Evolutionary conservation across 2,888 invertebrate species (phyloP).

Genomic region (Apoderus coryli): DNA sequence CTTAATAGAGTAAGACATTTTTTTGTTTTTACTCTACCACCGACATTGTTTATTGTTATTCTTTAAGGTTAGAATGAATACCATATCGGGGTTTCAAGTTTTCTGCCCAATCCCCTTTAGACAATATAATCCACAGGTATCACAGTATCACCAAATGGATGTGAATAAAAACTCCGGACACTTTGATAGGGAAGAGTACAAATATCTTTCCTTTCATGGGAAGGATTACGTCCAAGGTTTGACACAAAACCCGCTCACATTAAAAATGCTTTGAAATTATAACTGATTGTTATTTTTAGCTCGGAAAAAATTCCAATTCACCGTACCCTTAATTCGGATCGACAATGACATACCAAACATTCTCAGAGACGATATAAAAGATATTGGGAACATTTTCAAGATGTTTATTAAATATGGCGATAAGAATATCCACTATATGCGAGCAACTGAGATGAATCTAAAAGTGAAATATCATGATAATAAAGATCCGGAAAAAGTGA

Average conservation of each 20-base stretch:
- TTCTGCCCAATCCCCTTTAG: conserved; percentile 86
- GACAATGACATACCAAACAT: conserved; percentile 49
- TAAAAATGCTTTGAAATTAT: not conserved
- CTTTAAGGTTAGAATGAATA: conserved; percentile 81
- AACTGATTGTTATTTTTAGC: no score
- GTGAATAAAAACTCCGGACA: conserved; percentile 62
- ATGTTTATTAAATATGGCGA: conserved; percentile 51
- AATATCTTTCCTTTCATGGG: conserved; percentile 68
- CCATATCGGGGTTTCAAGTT: conserved; percentile 75
- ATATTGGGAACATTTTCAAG: conserved; percentile 43
- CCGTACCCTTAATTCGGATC: conserved; percentile 44
- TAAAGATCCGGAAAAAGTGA: conserved; percentile 26
- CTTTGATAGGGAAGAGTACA: conserved; percentile 60
- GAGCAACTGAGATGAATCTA: conserved; percentile 70
- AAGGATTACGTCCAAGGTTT: conserved; percentile 63
- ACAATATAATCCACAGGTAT: conserved; percentile 64
- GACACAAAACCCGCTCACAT: no score
- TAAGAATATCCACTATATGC: conserved; percentile 49
- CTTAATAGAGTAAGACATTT: conserved; percentile 61
- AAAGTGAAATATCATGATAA: conserved; percentile 36
- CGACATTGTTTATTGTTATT: no score
- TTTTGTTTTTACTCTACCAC: no score
- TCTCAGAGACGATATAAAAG: conserved; percentile 31
- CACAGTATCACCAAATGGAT: conserved; percentile 36
- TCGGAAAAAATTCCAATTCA: conserved; percentile 41